Evolutionary conservation across 1,140 invertebrate species (phyloP).

Genomic region (Brachionus rubens): DNA sequence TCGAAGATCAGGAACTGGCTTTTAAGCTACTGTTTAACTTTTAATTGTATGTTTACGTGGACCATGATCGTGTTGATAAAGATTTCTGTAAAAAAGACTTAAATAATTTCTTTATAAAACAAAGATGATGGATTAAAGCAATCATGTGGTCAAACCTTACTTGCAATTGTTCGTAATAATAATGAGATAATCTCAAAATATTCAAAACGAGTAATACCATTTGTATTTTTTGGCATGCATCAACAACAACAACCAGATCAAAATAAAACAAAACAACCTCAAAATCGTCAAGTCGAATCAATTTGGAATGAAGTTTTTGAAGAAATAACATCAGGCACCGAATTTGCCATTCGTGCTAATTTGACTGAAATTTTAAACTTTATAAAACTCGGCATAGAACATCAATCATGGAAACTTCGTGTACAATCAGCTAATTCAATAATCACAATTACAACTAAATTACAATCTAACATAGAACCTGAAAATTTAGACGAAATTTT

Average conservation of each 20-base stretch:
- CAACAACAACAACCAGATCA: slow-evolving; percentile 8
- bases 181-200: not conserved
- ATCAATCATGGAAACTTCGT: slow-evolving; percentile 21
- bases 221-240: slow-evolving; percentile 46
- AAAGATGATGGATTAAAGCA: slow-evolving; percentile 20
- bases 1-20: too few relatives aligned
- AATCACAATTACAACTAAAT: slow-evolving; percentile 1
- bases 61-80: too few relatives aligned
- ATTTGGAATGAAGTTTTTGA: slow-evolving; percentile 40
- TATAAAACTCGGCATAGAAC: slow-evolving; percentile 8
- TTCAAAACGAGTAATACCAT: slow-evolving; percentile 16
- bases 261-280: not conserved
- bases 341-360: slow-evolving; percentile 29
- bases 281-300: not conserved
- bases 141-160: slow-evolving; percentile 30
- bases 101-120: not conserved
- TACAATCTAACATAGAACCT: slow-evolving; percentile 31
- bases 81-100: too few relatives aligned
- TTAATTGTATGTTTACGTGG: too few relatives aligned
- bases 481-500: slow-evolving; percentile 23
- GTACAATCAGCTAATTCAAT: slow-evolving; percentile 3
- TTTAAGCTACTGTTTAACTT: too few relatives aligned
- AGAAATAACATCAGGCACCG: slow-evolving; percentile 41
- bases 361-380: slow-evolving; percentile 14
- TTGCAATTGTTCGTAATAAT: slow-evolving; percentile 12